Evolutionary conservation across 2,797 vertebrate species (phyloP), one percentile per base, ranked within the genome.

Genomic region (Huso huso): DNA sequence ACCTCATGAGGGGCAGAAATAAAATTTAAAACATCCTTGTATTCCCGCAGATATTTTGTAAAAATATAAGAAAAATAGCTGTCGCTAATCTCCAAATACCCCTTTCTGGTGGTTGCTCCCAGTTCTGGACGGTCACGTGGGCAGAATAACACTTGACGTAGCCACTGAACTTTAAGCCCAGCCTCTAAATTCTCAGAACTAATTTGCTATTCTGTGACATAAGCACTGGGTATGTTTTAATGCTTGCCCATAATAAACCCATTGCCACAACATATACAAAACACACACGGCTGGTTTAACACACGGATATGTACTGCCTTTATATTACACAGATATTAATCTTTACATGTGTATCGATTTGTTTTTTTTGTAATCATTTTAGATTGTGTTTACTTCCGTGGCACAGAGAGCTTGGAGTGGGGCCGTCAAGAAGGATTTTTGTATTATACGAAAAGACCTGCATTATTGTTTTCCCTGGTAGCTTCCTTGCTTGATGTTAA

Each of bases 161-260:
- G 87, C 69, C 77, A 57, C 73, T 83, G 77, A 77, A 37, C 37
- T 74, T 85, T 79, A 86, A 84, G 85, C 85, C 86, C 85, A 63
- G 85, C 89, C 90, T 89, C 84, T 80, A 86, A 83, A 90, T 94
- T 92, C 92, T 93, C 88, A 90, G 91, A 94, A 93, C 90, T 88
- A 87, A 89, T 92, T 91, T 89, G 85, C 87, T 86, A 89, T 87
- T 88, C 90, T 75, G 77, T 90, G 89, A 90, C 91, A 86, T 89
- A 75, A 86, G 83, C 87, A 61, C 73, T 74, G 81, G 74, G 72
- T 77, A 78, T 85, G 74, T 64, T 61, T 66, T 18, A 74, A 1
- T 73, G 74, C 72, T 64, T 66, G 62, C 61, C 73, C 73, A 72
- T 78, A 70, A 76, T 72, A 68, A 83, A 84, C 77, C 77, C 78